Evolutionary conservation across 2,888 invertebrate species (phyloP), one percentile per base, ranked within the genome.

Genomic region (Osedax fenrisi): DNA sequence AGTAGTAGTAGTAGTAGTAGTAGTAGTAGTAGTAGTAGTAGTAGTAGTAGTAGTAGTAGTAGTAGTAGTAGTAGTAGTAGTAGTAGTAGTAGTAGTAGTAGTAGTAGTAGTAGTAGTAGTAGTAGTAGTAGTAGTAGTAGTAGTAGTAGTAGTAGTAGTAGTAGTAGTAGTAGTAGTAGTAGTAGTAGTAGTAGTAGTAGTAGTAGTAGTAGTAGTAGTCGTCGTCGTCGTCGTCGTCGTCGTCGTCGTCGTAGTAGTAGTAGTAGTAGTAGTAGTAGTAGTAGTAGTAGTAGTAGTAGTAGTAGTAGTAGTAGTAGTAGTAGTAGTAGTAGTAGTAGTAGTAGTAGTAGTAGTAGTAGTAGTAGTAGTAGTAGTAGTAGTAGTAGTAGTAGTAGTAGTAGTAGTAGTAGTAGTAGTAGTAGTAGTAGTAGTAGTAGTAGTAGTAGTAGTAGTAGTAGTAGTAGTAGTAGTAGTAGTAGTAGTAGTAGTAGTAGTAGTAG

Each of bases 1-100:
- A 75, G 71, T 25, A 75, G 71, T 61, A 75, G 71, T 73, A 75
- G 59, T 73, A 73, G 71, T 73, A 75, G 61, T 59, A 75, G 71
- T 27, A 75, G 71, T 61, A 73, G 71, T 61, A 75, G 71, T 26
- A 75, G 59, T 68, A 73, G 59, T 24, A 73, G 56, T 41, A 73
- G 56, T 27, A 75, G 71, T 68, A 75, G 22, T 26, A 75, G 71
- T 22, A 27, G 71, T 25, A 75, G 27, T 27, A 59, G 59, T 25
- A 56, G 24, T 10, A 56, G 61, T 74, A 74, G 24, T 71, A 74
- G 24, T 74, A 71, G 24, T 71, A 74, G 10, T 74, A 74, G 21
- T 73, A 73, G 26, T 73, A 73, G 26, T 73, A 73, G 26, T 73
- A 73, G 26, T 73, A 73, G 5, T 59, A 72, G 56, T 72, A 72